Percentiles rank a stretch among this genome's conserved stretches.
Conservation (phyloP, 2,888 invertebrate species). For the Parochlus steinenii region DNA sequence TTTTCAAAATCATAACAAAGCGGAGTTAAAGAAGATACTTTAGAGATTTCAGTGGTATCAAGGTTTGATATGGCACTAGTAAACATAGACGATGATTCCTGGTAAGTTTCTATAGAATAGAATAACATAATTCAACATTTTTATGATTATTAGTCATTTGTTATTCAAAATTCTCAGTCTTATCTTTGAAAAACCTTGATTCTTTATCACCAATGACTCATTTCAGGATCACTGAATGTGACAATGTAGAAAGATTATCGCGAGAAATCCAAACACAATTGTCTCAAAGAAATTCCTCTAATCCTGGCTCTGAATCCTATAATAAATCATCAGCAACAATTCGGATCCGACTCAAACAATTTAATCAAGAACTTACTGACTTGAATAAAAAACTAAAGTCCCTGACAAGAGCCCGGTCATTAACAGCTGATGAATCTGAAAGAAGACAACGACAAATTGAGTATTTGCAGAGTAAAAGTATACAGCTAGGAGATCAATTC, state of each 20-base stretch:
- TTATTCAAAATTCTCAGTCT: too few relatives aligned
- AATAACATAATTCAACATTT: too few relatives aligned
- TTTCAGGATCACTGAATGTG: conserved; percentile 44
- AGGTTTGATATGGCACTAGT: too few relatives aligned
- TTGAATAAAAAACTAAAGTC: conserved; percentile 38
- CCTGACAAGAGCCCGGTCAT: conserved; percentile 23
- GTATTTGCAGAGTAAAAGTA: conserved; percentile 38
- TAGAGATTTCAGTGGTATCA: too few relatives aligned
- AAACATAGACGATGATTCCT: too few relatives aligned
- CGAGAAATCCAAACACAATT: conserved; percentile 45
- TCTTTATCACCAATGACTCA: too few relatives aligned
- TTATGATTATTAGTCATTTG: too few relatives aligned
- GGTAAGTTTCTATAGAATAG: too few relatives aligned
- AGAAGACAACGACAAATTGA: conserved; percentile 43
- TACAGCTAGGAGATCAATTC: conserved; percentile 37
- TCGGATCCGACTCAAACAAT: conserved; percentile 42
- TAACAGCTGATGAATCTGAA: conserved; percentile 42
- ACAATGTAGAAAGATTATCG: conserved; percentile 45
- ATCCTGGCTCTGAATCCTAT: conserved; percentile 34
- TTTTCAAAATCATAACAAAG: too few relatives aligned
- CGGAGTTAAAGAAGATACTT: too few relatives aligned
- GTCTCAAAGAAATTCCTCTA: conserved; percentile 32
- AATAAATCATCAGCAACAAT: conserved; percentile 40
- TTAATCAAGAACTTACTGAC: conserved; percentile 39
- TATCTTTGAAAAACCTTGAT: too few relatives aligned